Conservation (phyloP, 1,140 invertebrate species). For the Gryon sp. region DNA sequence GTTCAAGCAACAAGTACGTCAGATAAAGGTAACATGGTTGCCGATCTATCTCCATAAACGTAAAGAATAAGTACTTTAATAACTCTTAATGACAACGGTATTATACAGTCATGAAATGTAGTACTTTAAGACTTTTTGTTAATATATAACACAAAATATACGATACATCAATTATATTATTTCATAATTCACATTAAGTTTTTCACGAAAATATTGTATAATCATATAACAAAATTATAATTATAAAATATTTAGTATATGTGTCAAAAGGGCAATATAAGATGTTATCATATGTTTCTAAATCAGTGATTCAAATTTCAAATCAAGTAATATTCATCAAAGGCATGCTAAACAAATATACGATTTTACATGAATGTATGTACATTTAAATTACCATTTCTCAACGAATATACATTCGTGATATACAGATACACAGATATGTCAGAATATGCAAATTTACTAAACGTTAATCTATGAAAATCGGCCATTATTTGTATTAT, state of each 20-base stretch:
- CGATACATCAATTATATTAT: too few species aligned
- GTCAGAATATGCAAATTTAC: conserved; percentile 45
- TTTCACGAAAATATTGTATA: too few species aligned
- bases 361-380: conserved; percentile 53
- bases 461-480: conserved; percentile 51
- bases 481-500: conserved; percentile 32
- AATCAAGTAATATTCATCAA: conserved; percentile 58
- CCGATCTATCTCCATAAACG: conserved; percentile 33
- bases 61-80: conserved; percentile 8
- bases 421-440: conserved; percentile 40
- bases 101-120: too few species aligned
- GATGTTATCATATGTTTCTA: conserved; percentile 22
- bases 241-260: not conserved
- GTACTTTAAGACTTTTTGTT: too few species aligned
- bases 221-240: too few species aligned
- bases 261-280: too few species aligned
- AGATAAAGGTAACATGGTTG: conserved; percentile 23
- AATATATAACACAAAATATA: too few species aligned
- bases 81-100: too few species aligned
- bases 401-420: conserved; percentile 38
- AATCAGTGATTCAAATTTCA: conserved; percentile 57
- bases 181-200: too few species aligned
- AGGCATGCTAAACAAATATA: conserved; percentile 38
- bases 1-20: conserved; percentile 36
- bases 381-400: conserved; percentile 59